Evolutionary conservation across 2,888 invertebrate genomes (phyloP), one percentile per base, ranked within the genome.

Genomic region (Drosophila percnosoma): DNA sequence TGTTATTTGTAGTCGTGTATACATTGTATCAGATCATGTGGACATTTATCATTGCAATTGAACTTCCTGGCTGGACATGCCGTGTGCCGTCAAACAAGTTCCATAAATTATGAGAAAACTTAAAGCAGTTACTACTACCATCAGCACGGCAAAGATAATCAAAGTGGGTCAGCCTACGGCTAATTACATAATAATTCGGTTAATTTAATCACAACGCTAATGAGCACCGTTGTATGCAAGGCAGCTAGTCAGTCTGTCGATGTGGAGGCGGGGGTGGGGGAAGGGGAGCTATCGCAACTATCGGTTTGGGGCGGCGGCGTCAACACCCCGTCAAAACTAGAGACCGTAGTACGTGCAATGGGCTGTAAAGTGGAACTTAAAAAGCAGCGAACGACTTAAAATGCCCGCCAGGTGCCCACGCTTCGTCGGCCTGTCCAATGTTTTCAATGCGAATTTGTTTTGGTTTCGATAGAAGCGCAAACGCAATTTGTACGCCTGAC

Each of bases 151-250:
- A 40, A 57, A 70, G 69, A 71, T 60, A 65, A 71, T 67, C 53
- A 40, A 83, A 79, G 82, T 85, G 82, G 89, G 89, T 85, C 89
- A 87, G 82, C 78, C 85, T 73, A 81, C 77, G 70, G 83, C 87
- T 89, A 91, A 91, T 91, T 91, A 91, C 90, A 90, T 90, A 91
- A 91, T 91, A 89, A 91, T 91, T 89, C 89, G 86, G 87, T 79
- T 90, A 91, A 91, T 90, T 90, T 86, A 86, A 85, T 83, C 81
- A 76, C 70, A 74, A 73, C 75, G 80, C 80, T 91, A 91, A 91
- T 91, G 84, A 91, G 91, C 82, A 68, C 70, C 79, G 83, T 78
- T 85, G 82, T 91, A 90, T 90, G 80, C 87, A 75, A 78, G 70
- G 53, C 80, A 58, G 52, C 48, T 36, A 42, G 51, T 54, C 59